These are phyloP conservation scores for Drosophila monieri DNA, from an alignment of 2,888 invertebrate genomes.

Conservation along the genomic window DNA sequence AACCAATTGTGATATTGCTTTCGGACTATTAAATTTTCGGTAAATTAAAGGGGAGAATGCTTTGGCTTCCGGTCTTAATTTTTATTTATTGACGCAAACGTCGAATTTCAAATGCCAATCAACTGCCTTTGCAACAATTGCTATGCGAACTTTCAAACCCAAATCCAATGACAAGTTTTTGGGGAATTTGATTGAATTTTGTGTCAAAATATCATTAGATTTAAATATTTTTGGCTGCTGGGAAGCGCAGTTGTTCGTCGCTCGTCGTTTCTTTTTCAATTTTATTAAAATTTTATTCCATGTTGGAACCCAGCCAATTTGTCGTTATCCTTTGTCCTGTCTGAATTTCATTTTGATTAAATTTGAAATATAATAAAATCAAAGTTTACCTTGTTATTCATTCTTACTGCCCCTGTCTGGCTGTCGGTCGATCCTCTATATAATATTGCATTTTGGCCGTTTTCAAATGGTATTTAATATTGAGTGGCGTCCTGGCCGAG, in stretches of 20 bases:
- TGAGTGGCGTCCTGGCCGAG: constrained; percentile 2
- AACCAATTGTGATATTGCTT: neutral
- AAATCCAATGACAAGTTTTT: constrained; percentile 35
- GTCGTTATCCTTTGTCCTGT: constrained; percentile 32
- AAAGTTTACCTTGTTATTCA: constrained; percentile 18
- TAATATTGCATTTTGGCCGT: constrained; percentile 7
- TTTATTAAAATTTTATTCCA: constrained; percentile 54
- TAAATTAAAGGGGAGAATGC: neutral
- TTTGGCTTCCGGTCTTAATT: constrained; percentile 2
- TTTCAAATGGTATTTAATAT: constrained; percentile 6
- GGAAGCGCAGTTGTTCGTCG: constrained; percentile 5
- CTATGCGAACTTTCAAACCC: constrained; percentile 6
- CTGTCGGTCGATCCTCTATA: neutral
- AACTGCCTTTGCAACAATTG: constrained; percentile 4
- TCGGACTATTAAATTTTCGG: neutral
- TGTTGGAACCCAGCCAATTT: constrained; percentile 43
- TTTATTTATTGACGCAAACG: neutral
- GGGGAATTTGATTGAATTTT: constrained; percentile 68
- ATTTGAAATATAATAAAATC: constrained; percentile 47
- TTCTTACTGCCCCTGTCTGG: neutral
- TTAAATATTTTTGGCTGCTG: constrained; percentile 38
- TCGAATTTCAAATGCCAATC: constrained; percentile 1
- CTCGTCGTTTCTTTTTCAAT: constrained; percentile 17
- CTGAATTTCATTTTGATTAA: constrained; percentile 69
- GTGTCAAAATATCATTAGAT: constrained; percentile 54